These are phyloP conservation scores for Oryzias curvinotus DNA, from an alignment of 2,113 vertebrate species.

Conservation along the genomic window DNA sequence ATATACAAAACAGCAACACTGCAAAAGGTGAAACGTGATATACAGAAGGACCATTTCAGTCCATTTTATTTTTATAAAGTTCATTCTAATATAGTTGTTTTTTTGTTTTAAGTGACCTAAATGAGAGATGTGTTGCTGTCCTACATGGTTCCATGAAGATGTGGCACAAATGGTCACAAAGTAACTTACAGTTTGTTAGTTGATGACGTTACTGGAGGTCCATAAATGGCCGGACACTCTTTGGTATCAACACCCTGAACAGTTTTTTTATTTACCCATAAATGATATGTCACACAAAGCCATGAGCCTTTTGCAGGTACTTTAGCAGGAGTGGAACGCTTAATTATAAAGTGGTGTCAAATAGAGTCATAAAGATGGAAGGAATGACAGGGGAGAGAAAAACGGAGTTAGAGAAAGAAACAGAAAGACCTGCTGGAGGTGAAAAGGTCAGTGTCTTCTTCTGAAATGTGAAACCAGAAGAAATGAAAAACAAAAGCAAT, in stretches of 20 bases:
- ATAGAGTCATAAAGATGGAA: conserved; percentile 18
- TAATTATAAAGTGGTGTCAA: conserved; percentile 67
- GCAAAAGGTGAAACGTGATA: no score
- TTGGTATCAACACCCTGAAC: conserved; percentile 54
- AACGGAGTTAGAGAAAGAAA: conserved; percentile 11
- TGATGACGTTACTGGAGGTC: conserved; percentile 38
- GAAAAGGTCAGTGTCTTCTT: conserved; percentile 29
- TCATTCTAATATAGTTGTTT: no score
- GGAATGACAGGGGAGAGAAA: conserved; percentile 21
- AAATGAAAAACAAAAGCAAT: not conserved
- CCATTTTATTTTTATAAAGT: no score
- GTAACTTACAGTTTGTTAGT: conserved; percentile 57
- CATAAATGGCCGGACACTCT: conserved; percentile 42
- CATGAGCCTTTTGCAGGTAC: conserved; percentile 27
- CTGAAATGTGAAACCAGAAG: not conserved
- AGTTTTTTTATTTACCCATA: conserved; percentile 49
- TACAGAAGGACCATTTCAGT: no score
- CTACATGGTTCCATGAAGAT: conserved; percentile 46
- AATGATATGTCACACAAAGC: conserved; percentile 21
- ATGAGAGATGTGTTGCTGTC: conserved; percentile 10
- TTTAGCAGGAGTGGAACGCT: conserved; percentile 35
- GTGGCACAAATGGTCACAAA: conserved; percentile 41
- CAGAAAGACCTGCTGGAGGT: conserved; percentile 7
- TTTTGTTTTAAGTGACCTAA: no score
- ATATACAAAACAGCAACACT: no score